Base-by-base conservation (phyloP, 2,888 invertebrate species). In the Protophormia terraenovae region DNA sequence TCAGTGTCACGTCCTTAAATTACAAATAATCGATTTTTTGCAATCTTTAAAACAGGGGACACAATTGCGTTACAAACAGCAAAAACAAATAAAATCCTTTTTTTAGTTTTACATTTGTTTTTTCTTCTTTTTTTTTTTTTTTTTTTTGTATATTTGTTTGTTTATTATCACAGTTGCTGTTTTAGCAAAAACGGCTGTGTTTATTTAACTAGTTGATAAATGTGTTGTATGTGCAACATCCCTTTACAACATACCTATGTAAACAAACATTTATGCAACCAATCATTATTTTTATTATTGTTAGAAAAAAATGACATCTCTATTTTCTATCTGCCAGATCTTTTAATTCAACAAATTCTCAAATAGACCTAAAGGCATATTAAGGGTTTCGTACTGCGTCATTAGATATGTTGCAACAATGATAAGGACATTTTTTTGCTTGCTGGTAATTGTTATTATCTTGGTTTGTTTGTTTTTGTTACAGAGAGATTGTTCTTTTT, bases 1-100 rank as follows among this genome's bases (percentile, higher is more conserved):
- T 88, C 87, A 89, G 88, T 89, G 90, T 90, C 91, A 91, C 90
- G 90, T 91, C 91, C 92, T 91, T 89, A 90, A 90, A 89, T 90
- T 90, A 90, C 91, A 90, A 41, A 86, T 86, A 87, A 88, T 88
- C 88, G 87, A 87, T 19, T 53, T 60, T 76, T 77, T 81, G 53
- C 79, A 58, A 81, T 69, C n/a, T 38, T 29, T 69, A 19, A 64
- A 76, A 8, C 47, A 75, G 19, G 73, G 73, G 35, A 29, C 77
- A 29, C 77, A 79, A 78, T 58, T 80, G 50, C 14, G 41, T 24
- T 14, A n/a, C n/a, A n/a, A n/a, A 41, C 27, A 27, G 60, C 10
- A 19, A 35, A 62, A 77, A n/a, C n/a, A n/a, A n/a, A n/a, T n/a
- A n/a, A 71, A 66, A 83, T 77, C 69, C 76, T 76, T 69, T 77